These are phyloP conservation scores for Drosophila oshimai DNA, from an alignment of 1,140 invertebrate species.

Conservation along the genomic window DNA sequence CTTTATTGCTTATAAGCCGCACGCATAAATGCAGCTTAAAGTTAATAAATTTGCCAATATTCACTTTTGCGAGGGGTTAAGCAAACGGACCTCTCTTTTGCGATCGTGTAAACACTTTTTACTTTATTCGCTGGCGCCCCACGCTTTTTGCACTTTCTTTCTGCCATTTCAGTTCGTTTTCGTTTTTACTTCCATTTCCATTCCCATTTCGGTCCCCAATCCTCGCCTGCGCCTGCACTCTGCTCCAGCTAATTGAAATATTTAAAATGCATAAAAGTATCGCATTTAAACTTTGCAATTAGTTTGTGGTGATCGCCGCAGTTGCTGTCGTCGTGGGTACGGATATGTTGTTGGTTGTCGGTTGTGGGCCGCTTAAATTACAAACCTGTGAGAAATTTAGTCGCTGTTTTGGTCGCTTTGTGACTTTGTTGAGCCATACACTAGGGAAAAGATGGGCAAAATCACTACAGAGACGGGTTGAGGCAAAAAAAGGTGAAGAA, in stretches of 20 bases:
- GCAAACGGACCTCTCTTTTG: conserved; percentile 20
- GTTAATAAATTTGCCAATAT: conserved; percentile 77
- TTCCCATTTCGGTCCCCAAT: conserved; percentile 19
- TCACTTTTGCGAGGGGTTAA: conserved; percentile 39
- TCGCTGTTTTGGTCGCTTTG: conserved; percentile 12
- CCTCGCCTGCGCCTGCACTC: background rate
- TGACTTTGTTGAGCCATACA: conserved; percentile 5
- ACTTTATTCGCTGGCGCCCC: conserved; percentile 49
- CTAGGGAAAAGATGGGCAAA: background rate
- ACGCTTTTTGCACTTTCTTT: conserved; percentile 54
- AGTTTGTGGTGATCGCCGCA: conserved; percentile 59
- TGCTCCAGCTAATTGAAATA: conserved; percentile 70
- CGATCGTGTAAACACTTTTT: conserved; percentile 40
- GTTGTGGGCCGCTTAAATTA: conserved; percentile 54
- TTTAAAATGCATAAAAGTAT: conserved; percentile 69
- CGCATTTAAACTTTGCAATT: conserved; percentile 73
- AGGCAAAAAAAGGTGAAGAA: background rate
- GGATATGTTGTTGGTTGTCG: conserved; percentile 18
- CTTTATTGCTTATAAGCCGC: conserved; percentile 79
- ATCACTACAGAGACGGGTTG: background rate
- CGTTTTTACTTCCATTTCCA: conserved; percentile 5
- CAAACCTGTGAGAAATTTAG: conserved; percentile 61
- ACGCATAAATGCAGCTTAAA: conserved; percentile 78
- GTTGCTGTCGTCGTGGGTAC: conserved; percentile 10
- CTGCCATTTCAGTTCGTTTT: conserved; percentile 16